These are phyloP conservation scores for Sebastes hubbsi DNA, from an alignment of 2,797 vertebrate genomes.

Conservation along the genomic window DNA sequence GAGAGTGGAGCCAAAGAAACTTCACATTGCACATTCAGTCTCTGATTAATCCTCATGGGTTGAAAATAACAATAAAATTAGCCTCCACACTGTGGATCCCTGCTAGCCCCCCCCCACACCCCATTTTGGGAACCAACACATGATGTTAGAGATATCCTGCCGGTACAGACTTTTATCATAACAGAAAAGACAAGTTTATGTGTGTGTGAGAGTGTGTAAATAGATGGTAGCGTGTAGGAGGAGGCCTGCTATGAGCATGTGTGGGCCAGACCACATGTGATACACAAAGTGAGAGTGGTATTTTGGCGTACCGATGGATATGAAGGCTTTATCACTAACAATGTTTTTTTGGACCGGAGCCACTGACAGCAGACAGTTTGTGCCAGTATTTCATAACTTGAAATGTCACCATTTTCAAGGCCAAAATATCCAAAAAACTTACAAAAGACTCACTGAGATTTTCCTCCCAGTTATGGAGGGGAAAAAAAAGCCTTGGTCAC, in stretches of 20 bases:
- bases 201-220: constrained; percentile 46
- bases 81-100: not conserved
- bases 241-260: constrained; percentile 63
- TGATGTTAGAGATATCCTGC: not conserved
- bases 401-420: constrained; percentile 61
- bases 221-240: constrained; percentile 59
- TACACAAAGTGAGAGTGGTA: constrained; percentile 62
- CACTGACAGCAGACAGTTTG: constrained; percentile 70
- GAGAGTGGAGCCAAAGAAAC: not conserved
- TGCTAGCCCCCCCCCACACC: not conserved
- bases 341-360: constrained; percentile 58
- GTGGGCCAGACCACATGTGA: constrained; percentile 74
- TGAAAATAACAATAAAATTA: constrained; percentile 10
- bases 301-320: constrained; percentile 50
- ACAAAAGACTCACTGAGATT: constrained; percentile 15
- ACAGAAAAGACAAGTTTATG: constrained; percentile 15
- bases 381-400: constrained; percentile 67
- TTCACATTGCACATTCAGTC: not conserved
- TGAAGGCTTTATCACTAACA: constrained; percentile 55
- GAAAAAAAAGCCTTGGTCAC: not conserved
- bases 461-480: not conserved
- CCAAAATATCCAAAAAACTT: constrained; percentile 58
- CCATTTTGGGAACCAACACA: not conserved
- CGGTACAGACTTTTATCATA: constrained; percentile 16
- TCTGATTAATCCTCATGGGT: not conserved